Evolutionary conservation across 2,113 vertebrate species (phyloP).

Genomic region (Colaptes auratus): DNA sequence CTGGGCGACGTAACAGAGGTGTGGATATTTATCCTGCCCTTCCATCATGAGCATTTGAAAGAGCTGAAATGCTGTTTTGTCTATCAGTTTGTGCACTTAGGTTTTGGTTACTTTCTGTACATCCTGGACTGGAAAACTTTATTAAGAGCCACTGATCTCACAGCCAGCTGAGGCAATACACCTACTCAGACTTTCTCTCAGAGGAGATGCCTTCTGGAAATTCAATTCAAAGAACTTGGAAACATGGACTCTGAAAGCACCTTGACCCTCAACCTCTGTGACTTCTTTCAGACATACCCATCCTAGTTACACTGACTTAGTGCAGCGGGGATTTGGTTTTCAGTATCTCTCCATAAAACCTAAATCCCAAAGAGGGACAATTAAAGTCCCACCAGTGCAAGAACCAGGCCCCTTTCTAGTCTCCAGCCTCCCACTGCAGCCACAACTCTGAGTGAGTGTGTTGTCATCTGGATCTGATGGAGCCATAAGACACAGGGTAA

Average conservation of each 20-base stretch:
- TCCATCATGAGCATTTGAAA: background rate
- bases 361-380: background rate
- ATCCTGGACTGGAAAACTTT: background rate
- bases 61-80: background rate
- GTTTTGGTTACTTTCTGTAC: background rate
- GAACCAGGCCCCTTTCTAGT: background rate
- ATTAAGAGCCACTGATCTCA: background rate
- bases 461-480: background rate
- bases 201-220: background rate
- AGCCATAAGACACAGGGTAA: background rate
- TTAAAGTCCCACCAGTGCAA: background rate
- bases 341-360: background rate
- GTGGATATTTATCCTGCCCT: background rate
- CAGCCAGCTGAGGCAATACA: background rate
- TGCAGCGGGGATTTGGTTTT: background rate
- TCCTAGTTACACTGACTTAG: background rate
- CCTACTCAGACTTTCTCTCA: background rate
- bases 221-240: background rate
- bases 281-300: background rate
- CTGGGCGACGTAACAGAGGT: background rate
- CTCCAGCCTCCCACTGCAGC: background rate
- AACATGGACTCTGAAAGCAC: background rate
- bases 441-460: accelerated
- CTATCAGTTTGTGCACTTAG: background rate
- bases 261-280: background rate